Evolutionary conservation across 2,113 vertebrate species (phyloP).

Genomic region (Ochotona curzoniae): DNA sequence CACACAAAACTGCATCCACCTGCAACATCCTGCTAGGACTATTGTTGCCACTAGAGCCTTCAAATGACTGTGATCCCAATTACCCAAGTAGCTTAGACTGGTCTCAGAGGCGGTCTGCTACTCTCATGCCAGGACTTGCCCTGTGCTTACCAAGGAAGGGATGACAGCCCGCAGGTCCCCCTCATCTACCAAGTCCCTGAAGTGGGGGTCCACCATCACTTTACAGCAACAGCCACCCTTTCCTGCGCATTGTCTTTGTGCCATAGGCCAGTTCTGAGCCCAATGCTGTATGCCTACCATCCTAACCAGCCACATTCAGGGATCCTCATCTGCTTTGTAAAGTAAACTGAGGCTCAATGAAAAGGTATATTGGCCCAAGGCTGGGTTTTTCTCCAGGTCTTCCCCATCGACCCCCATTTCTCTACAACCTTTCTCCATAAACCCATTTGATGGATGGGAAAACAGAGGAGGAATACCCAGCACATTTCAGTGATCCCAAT

Average conservation of each 20-base stretch:
- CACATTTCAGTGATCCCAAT: neutral
- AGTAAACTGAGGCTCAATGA: neutral
- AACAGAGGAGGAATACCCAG: neutral
- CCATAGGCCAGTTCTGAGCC: neutral
- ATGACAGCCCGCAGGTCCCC: neutral
- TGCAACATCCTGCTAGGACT: neutral
- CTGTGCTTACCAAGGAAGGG: neutral
- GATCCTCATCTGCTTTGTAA: neutral
- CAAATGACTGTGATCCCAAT: neutral
- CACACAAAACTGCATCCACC: neutral
- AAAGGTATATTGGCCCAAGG: neutral
- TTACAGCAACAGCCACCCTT: neutral
- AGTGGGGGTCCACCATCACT: neutral
- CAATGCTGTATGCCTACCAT: accelerated
- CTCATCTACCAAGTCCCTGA: neutral
- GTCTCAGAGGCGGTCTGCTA: neutral
- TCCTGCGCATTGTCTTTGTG: neutral
- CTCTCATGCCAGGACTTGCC: neutral
- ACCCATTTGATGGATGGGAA: neutral
- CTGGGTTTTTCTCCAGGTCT: neutral
- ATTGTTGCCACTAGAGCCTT: neutral
- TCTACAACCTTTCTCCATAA: neutral
- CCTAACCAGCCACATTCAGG: neutral
- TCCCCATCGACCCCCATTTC: neutral
- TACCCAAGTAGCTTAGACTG: neutral